A percentile compares a stretch with the other conserved stretches of the same genome.
Evolutionary conservation across 2,888 invertebrate species (phyloP).

Genomic region (Tipula helvola): DNA sequence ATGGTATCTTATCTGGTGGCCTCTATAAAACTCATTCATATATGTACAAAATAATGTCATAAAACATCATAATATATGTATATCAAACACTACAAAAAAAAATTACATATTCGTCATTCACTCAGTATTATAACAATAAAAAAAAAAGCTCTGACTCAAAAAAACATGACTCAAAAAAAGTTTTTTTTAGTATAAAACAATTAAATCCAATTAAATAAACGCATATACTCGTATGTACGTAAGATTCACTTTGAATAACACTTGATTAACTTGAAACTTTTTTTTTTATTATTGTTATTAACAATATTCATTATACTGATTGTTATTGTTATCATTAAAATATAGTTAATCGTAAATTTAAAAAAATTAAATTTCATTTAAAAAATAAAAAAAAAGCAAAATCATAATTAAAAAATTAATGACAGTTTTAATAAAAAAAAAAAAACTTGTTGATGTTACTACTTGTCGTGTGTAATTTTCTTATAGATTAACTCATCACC

Average conservation of each 20-base stretch:
- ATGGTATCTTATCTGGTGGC: background rate
- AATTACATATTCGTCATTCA: background rate
- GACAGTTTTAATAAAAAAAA: background rate
- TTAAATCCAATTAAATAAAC: constrained; percentile 4
- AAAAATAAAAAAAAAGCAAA: background rate
- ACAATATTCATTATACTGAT: background rate
- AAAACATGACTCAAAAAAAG: background rate
- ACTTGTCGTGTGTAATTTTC: constrained; percentile 4
- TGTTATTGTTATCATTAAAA: background rate
- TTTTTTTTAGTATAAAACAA: background rate
- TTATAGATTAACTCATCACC: background rate
- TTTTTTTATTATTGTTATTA: background rate
- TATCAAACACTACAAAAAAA: background rate
- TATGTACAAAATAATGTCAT: background rate
- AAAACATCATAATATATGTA: background rate
- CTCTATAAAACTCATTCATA: background rate
- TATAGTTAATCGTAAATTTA: background rate
- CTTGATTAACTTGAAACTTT: background rate
- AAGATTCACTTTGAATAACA: background rate
- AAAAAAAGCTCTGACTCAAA: background rate
- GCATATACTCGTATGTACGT: background rate
- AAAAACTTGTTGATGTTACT: background rate
- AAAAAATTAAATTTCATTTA: background rate
- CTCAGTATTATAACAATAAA: background rate
- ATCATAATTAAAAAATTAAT: background rate